These are phyloP conservation scores for Drosophila leontia DNA, from an alignment of 1,140 invertebrate species.

Conservation along the genomic window DNA sequence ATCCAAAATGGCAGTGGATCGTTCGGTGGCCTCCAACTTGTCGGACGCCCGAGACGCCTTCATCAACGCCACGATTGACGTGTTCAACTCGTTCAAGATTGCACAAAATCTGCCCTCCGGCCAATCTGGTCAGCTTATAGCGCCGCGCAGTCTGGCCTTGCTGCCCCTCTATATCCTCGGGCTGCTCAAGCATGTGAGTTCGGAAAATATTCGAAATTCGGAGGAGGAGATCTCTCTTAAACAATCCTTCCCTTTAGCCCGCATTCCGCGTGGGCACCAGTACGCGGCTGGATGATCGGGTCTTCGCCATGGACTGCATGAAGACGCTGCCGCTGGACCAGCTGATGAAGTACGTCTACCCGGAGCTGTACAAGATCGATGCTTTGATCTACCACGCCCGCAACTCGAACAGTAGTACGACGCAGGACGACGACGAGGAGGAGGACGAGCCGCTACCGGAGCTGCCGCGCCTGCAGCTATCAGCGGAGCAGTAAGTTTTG, in stretches of 20 bases:
- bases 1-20: conserved; percentile 98
- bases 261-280: conserved; percentile 94
- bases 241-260: conserved; percentile 86
- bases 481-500: conserved; percentile 87
- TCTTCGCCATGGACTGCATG: conserved; percentile 96
- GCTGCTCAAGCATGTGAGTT: conserved; percentile 94
- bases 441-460: conserved; percentile 87
- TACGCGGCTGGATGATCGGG: conserved; percentile 96
- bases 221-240: rapidly evolving
- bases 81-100: conserved; percentile 92
- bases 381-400: conserved; percentile 86
- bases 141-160: conserved; percentile 91
- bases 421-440: conserved; percentile 85
- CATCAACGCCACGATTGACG: conserved; percentile 97
- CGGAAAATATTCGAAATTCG: rapidly evolving
- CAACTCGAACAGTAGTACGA: conserved; percentile 85
- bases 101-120: conserved; percentile 88
- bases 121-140: conserved; percentile 88
- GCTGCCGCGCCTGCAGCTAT: conserved; percentile 89
- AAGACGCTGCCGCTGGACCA: conserved; percentile 94
- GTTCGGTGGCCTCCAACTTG: conserved; percentile 93
- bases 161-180: conserved; percentile 96
- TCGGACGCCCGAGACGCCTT: conserved; percentile 98
- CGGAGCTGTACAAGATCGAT: conserved; percentile 96
- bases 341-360: conserved; percentile 95